Conservation (phyloP, 1,140 invertebrate genomes). For the Cyphomyrmex costatus region DNA sequence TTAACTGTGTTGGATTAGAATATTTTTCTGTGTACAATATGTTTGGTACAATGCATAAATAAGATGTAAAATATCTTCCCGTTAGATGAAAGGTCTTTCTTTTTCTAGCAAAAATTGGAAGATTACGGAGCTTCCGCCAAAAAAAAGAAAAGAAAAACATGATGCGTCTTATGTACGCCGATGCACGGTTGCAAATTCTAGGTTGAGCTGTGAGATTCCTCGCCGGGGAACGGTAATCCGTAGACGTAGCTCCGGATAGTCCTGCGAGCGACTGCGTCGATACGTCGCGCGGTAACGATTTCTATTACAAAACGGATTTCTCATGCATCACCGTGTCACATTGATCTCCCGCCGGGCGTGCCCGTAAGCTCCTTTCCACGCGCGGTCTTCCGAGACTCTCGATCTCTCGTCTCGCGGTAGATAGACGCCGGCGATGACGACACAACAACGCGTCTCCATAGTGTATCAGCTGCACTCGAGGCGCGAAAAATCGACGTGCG, state of each 20-base stretch:
- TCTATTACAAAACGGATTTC: slow-evolving; percentile 71
- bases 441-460: neutral
- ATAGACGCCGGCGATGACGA: slow-evolving; percentile 21
- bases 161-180: slow-evolving; percentile 8
- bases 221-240: slow-evolving; percentile 50
- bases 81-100: neutral
- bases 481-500: slow-evolving; percentile 29
- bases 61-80: neutral
- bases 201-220: slow-evolving; percentile 46
- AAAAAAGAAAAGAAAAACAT: neutral
- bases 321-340: slow-evolving; percentile 68
- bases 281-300: slow-evolving; percentile 64
- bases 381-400: slow-evolving; percentile 35
- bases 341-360: slow-evolving; percentile 44
- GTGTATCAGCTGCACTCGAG: slow-evolving; percentile 1
- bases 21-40: neutral
- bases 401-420: slow-evolving; percentile 17
- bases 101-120: slow-evolving; percentile 48
- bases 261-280: slow-evolving; percentile 54
- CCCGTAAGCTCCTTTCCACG: slow-evolving; percentile 63
- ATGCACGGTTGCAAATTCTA: slow-evolving; percentile 40
- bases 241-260: slow-evolving; percentile 35
- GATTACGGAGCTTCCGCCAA: slow-evolving; percentile 8
- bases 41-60: neutral
- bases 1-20: neutral